Percentiles rank a stretch among this genome's conserved stretches.
phyloP scores from a whole-genome alignment of 2,797 vertebrate species.

The Epinephelus coioides region DNA sequence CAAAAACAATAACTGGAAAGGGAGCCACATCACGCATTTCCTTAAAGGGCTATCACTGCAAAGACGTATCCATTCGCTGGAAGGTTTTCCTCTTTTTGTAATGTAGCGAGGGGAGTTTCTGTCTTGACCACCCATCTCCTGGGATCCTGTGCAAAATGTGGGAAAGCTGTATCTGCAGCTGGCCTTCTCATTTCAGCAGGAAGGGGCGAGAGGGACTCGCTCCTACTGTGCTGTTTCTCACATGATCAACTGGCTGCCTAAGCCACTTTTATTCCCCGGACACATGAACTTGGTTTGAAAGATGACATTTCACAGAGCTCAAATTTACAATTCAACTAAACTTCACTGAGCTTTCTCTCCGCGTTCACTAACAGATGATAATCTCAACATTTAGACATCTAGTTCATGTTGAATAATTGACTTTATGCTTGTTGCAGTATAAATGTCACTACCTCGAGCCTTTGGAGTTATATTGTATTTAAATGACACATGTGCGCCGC shows the following conservation, averaged over 20 bases:
- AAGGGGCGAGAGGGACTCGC: conserved; percentile 36
- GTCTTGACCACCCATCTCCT: conserved; percentile 63
- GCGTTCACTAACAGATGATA: conserved; percentile 12
- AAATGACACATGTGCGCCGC: conserved; percentile 46
- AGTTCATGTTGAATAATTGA: conserved; percentile 24
- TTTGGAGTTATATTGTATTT: conserved; percentile 39
- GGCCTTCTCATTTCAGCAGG: conserved; percentile 68
- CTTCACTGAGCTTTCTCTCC: neutral
- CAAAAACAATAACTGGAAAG: conserved; percentile 49
- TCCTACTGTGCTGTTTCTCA: conserved; percentile 66
- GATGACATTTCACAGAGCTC: conserved; percentile 48
- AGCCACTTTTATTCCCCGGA: conserved; percentile 20
- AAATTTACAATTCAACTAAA: conserved; percentile 15
- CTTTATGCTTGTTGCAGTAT: conserved; percentile 8
- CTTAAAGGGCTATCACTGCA: conserved; percentile 20
- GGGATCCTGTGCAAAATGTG: conserved; percentile 74
- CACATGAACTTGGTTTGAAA: conserved; percentile 34
- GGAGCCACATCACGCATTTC: conserved; percentile 8
- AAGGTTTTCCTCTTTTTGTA: conserved; percentile 25
- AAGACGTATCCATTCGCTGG: conserved; percentile 11
- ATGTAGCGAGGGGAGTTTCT: conserved; percentile 46
- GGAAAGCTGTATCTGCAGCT: conserved; percentile 74
- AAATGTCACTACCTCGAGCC: conserved; percentile 12
- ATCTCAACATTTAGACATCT: conserved; percentile 48
- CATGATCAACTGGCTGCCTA: conserved; percentile 52